Evolutionary conservation across 2,113 vertebrate species (phyloP).

Genomic region (Coryphaenoides rupestris): DNA sequence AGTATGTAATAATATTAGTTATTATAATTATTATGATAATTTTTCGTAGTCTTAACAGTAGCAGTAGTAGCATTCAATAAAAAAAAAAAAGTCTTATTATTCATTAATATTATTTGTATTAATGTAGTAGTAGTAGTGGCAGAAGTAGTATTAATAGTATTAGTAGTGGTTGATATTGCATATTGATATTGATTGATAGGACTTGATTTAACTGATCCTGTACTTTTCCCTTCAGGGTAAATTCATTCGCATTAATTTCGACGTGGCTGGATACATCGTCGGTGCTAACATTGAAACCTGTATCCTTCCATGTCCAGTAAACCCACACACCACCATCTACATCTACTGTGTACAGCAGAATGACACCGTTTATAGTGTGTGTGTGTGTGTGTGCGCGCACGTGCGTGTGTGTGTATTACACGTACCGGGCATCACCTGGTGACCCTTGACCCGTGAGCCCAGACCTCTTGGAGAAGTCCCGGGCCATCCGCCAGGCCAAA

Average conservation of each 20-base stretch:
- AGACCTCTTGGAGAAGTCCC: conserved; percentile 89
- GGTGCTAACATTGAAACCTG: conserved; percentile 84
- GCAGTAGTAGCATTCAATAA: neutral
- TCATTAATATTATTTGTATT: conserved; percentile 4
- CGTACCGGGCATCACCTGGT: neutral
- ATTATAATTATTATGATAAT: too few relatives aligned
- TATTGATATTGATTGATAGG: too few relatives aligned
- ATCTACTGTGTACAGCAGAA: too few relatives aligned
- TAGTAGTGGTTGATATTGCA: too few relatives aligned
- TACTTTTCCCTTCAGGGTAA: conserved; percentile 68
- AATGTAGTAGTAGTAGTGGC: too few relatives aligned
- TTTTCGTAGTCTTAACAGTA: neutral
- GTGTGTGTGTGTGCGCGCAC: too few relatives aligned
- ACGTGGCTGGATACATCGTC: conserved; percentile 81
- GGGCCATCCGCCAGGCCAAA: conserved; percentile 87
- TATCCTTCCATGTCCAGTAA: conserved; percentile 65
- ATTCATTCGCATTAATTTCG: conserved; percentile 83
- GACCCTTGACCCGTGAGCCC: conserved; percentile 59
- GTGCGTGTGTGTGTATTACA: neutral
- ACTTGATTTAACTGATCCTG: neutral
- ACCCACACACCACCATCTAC: neutral
- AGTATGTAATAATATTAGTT: too few relatives aligned
- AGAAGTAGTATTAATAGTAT: too few relatives aligned
- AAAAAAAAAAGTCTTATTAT: neutral
- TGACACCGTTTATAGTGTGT: too few relatives aligned